Evolutionary conservation across 2,797 vertebrate genomes (phyloP), one percentile per base, ranked within the genome.

Genomic region (Danionella dracula): DNA sequence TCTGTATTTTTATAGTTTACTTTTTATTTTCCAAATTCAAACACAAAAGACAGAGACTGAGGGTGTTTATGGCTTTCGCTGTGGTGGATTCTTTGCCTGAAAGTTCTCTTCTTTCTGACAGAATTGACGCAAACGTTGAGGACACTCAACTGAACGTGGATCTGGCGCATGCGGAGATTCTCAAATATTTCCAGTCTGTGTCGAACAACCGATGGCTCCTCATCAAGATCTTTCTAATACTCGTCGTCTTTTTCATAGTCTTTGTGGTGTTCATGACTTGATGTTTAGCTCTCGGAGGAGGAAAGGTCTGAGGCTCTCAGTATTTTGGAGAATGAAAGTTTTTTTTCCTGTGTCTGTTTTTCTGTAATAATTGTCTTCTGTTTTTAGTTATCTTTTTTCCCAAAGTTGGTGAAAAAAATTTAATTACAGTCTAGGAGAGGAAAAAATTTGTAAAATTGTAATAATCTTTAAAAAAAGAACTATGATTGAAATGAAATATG

Each of bases 171-270:
- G 79, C 82, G 0, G 91, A 93, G 79, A 91, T 93, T 76, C 85
- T 93, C 61, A 91, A 92, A 38, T 93, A 93, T 74, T 93, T 93
- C 80, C 91, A 91, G 81, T 93, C 91, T 0, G 89, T 92, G 23
- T 88, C 91, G 1, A 89, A 84, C 72, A 91, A 93, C 78, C 88
- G 90, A 50, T 91, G 91, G 91, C 83, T 93, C 4, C 86, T 93
- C 78, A 82, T 92, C 68, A 93, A 93, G 80, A 90, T 92, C 71
- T 92, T 93, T 78, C 85, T 92, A 67, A 85, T 93, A 73, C 90
- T 93, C 57, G 82, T 91, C 19, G 7, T 92, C 62, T 91, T 93
- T 83, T 93, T 93, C 83, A 86, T 92, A 63, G 78, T 92, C 73
- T 93, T 93, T 11, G 90, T 92, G 13, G 87, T 92, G 32, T 92